Evolutionary conservation across 2,113 vertebrate genomes (phyloP).

Genomic region (Lanius ludovicianus): DNA sequence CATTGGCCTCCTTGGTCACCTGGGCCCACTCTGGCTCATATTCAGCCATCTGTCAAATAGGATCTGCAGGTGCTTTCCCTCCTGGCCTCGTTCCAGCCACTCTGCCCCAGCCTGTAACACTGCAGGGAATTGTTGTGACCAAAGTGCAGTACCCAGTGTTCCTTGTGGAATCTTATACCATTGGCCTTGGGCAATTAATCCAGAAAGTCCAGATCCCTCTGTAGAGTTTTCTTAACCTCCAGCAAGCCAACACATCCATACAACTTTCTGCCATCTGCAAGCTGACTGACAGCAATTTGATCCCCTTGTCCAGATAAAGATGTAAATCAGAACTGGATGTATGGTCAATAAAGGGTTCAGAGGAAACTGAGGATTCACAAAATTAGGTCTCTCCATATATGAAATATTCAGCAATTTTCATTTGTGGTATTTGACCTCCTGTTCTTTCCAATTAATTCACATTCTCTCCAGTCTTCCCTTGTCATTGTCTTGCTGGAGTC

Average conservation of each 20-base stretch:
- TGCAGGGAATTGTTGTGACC: neutral
- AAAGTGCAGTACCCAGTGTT: neutral
- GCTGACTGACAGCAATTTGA: neutral
- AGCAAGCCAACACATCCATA: fast-evolving
- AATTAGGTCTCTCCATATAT: neutral
- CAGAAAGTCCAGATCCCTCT: neutral
- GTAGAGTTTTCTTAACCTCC: neutral
- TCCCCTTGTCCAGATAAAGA: neutral
- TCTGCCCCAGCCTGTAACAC: neutral
- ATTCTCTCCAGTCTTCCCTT: neutral
- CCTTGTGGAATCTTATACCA: neutral
- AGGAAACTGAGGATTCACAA: neutral
- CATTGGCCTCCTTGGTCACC: neutral
- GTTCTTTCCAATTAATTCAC: neutral
- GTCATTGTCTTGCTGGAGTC: neutral
- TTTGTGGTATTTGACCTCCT: neutral
- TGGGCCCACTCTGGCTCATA: neutral
- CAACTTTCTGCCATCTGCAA: neutral
- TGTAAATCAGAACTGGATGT: neutral
- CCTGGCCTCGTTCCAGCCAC: neutral
- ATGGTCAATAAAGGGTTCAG: neutral
- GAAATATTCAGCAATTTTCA: neutral
- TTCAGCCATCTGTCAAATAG: neutral
- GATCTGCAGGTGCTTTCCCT: neutral
- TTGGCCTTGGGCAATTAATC: too few species aligned